phyloP scores from a whole-genome alignment of 2,797 vertebrate genomes.

The Fistularia tabacaria region DNA sequence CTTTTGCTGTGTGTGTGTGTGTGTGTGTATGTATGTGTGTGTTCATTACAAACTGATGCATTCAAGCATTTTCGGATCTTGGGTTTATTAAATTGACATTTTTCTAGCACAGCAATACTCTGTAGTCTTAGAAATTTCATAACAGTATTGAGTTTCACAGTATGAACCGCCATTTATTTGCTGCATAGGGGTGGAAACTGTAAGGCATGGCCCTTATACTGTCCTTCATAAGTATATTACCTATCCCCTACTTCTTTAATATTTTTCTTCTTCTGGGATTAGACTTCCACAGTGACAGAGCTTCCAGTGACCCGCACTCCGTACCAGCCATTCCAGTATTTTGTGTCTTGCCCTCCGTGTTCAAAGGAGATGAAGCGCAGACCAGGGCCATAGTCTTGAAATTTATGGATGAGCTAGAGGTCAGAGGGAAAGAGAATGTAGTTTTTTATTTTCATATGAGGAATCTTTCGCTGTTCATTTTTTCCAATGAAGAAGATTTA shows the following conservation, averaged over 20 bases:
- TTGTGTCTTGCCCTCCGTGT: conserved; percentile 87
- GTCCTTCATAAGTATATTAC: not conserved
- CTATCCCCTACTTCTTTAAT: not conserved
- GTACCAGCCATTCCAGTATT: conserved; percentile 92
- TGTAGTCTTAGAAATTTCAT: too few relatives aligned
- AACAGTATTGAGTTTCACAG: too few relatives aligned
- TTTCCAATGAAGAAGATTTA: too few relatives aligned
- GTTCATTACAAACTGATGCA: too few relatives aligned
- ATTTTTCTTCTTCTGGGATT: conserved; percentile 26
- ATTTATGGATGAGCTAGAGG: conserved; percentile 81
- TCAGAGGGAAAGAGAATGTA: not conserved
- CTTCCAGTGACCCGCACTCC: conserved; percentile 89
- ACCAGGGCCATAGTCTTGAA: conserved; percentile 82
- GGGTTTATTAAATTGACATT: too few relatives aligned
- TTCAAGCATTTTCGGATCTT: too few relatives aligned
- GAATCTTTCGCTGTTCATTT: too few relatives aligned
- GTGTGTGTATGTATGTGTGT: too few relatives aligned
- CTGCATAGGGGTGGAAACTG: too few relatives aligned
- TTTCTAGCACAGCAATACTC: too few relatives aligned
- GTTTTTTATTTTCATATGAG: not conserved
- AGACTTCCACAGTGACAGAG: conserved; percentile 79
- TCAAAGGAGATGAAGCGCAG: conserved; percentile 86
- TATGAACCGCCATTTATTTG: too few relatives aligned
- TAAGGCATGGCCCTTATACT: not conserved
- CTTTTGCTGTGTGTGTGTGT: too few relatives aligned